Evolutionary conservation across 1,140 invertebrate species (phyloP), one percentile per base, ranked within the genome.

Genomic region (Bombus waltoni): DNA sequence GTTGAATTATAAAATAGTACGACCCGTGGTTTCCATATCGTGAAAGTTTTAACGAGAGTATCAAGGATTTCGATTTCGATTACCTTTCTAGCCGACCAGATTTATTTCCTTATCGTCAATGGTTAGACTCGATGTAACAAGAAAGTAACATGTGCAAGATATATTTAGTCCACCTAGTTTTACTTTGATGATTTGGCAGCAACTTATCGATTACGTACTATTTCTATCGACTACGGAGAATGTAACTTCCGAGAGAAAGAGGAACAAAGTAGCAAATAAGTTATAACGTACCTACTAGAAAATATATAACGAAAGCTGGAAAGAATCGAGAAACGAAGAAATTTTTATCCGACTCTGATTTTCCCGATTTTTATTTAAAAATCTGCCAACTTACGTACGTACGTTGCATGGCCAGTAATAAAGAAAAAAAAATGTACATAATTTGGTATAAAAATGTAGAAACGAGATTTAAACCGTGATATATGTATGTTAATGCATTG

Each of bases 121-220:
- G 3, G 70, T n/a, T n/a, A 40, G 11, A 40, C 0, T 15, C 18
- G 4, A 40, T 53, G 40, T 28, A 15, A 9, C 68, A 25, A 59
- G 32, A 72, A 84, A 84, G 22, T n/a, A 44, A 3, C 32, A 10
- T 40, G 42, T 85, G 77, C 68, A 85, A 80, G 25, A 80, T 80
- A 80, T 73, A 80, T 80, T 73, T 22, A 6, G n/a, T 38, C 53
- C 18, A 18, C 22, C 32, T 72, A 53, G 42, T 53, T 72, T 53
- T 53, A 32, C n/a, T 35, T n/a, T n/a, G 22, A 40, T 47, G n/a
- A 81, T 73, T 68, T 59, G 65, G 35, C 47, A 68, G 25, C 40
- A 11, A 32, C 8, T 1, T 62, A 84, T 84, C 75, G 82, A 84
- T 71, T 57, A 15, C 11, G 4, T 62, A 15, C 22, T n/a, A 22